Evolutionary conservation across 2,113 vertebrate genomes (phyloP).

Genomic region (Gracilinanus agilis): DNA sequence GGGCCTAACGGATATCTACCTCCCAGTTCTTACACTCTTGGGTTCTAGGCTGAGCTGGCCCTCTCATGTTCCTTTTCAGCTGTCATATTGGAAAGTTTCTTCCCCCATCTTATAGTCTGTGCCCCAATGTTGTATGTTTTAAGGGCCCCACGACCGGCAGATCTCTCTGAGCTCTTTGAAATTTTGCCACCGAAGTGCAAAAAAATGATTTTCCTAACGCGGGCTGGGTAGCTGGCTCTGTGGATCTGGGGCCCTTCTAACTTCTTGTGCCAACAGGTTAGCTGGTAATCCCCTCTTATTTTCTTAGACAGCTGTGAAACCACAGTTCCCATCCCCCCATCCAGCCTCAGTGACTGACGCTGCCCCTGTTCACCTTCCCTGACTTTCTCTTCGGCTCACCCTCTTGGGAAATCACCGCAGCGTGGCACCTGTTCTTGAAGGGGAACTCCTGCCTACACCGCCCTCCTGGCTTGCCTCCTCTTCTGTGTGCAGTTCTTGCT

Average conservation of each 20-base stretch:
- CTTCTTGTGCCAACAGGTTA: neutral
- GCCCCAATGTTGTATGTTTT: neutral
- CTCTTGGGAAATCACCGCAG: neutral
- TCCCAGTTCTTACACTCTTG: neutral
- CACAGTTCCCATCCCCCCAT: neutral
- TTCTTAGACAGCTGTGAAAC: neutral
- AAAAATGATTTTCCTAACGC: neutral
- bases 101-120: neutral
- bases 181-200: neutral
- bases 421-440: slow-evolving; percentile 26
- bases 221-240: neutral
- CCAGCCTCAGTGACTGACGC: neutral
- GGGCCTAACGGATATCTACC: neutral
- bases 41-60: neutral
- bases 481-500: slow-evolving; percentile 22
- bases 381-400: neutral
- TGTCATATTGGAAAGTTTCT: neutral
- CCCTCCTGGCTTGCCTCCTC: slow-evolving; percentile 16
- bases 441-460: neutral
- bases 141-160: neutral
- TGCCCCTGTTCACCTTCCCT: neutral
- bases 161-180: neutral
- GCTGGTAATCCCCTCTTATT: neutral
- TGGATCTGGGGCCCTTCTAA: neutral
- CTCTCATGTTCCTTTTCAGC: neutral